Percentiles rank a stretch among this genome's conserved stretches.
phyloP scores from a whole-genome alignment of 2,888 invertebrate genomes.

The Hipparchia semele region DNA sequence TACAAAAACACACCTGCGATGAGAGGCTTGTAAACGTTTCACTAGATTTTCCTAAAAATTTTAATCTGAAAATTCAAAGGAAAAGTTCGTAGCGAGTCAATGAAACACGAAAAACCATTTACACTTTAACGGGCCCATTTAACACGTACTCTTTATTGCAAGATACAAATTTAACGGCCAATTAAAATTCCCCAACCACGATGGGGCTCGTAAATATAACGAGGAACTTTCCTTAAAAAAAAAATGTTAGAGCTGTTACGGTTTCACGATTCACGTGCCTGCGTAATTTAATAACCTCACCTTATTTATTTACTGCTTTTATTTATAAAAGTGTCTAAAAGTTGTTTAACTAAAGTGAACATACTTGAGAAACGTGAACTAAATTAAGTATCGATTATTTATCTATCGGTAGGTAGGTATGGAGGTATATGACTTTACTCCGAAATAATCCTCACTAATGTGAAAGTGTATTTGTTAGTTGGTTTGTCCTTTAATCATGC shows the following conservation, averaged over 20 bases:
- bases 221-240: slow-evolving; percentile 34
- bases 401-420: too few species aligned
- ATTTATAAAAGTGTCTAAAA: slow-evolving; percentile 18
- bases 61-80: slow-evolving; percentile 17
- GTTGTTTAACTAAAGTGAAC: too few species aligned
- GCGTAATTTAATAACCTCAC: slow-evolving; percentile 3
- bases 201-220: slow-evolving; percentile 37
- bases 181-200: slow-evolving; percentile 42
- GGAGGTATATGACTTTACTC: too few species aligned
- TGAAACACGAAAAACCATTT: slow-evolving; percentile 30
- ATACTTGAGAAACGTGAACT: too few species aligned
- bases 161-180: slow-evolving; percentile 37
- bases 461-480: too few species aligned
- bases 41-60: neutral
- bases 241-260: slow-evolving; percentile 9
- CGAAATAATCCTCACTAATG: too few species aligned
- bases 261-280: neutral
- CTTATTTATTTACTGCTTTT: neutral
- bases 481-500: too few species aligned
- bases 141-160: slow-evolving; percentile 34
- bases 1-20: too few species aligned
- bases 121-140: slow-evolving; percentile 31
- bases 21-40: neutral
- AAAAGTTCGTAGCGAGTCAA: slow-evolving; percentile 16
- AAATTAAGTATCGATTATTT: too few species aligned